Evolutionary conservation across 2,113 vertebrate genomes (phyloP), one percentile per base, ranked within the genome.

Genomic region (Saguinus imperator): DNA sequence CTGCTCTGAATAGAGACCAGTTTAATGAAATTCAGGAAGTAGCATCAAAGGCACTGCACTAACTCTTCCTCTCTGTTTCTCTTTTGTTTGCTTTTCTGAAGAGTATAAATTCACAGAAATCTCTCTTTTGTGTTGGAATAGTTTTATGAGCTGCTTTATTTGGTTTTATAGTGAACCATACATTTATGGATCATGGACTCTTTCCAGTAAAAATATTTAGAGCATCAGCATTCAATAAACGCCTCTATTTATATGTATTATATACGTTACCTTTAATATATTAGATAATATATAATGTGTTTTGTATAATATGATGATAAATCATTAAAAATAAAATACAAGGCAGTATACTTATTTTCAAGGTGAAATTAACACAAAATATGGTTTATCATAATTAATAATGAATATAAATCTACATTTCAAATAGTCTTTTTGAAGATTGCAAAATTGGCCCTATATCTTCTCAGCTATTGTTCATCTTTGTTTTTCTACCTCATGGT

Each of bases 121-220:
- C 21, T 27, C 23, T 45, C 8, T 16, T 70, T 13, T 0, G 0
- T 9, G 16, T 52, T 48, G 40, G 13, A 64, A 1, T 16, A 45
- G 35, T 10, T 20, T 3, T 5, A 4, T 3, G 11, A 66, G 17
- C 27, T 50, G 8, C 29, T 87, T 75, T 29, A 73, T 61, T 76
- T 48, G 50, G 7, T 88, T 11, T 64, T 23, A 73, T 4, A 73
- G 20, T 50, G 35, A 57, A 66, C 14, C 17, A 58, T 29, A 37
- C 4, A 55, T 45, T 29, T 80, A 55, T 68, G 66, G 35, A 77
- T 89, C 35, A 3, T 1, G 7, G 11, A 61, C 85, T 10, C 20
- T 75, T 61, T 89, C 76, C 50, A 80, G 79, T 58, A 83, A 89
- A 91, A 91, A 27, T 55, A 83, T 76, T 72, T 83, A 91, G 32